phyloP scores from a whole-genome alignment of 1,140 invertebrate genomes.

The Camponotus vicinus region DNA sequence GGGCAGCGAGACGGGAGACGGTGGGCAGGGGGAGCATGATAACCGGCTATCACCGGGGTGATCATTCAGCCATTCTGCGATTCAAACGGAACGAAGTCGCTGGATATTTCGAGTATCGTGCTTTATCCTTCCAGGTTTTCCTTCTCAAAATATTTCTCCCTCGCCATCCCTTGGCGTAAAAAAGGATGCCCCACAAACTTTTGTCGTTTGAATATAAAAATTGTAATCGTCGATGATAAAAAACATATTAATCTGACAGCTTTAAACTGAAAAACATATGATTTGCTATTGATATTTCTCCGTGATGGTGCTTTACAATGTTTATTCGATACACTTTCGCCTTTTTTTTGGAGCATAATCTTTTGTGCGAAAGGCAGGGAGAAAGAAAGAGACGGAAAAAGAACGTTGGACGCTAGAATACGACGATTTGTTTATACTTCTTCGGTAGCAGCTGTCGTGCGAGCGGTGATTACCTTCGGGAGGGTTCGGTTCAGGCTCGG shows the following conservation, averaged over 20 bases:
- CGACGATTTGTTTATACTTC: neutral
- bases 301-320: neutral
- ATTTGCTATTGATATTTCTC: neutral
- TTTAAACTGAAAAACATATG: neutral
- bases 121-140: neutral
- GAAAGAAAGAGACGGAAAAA: neutral
- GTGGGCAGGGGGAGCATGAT: slow-evolving; percentile 75
- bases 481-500: slow-evolving; percentile 17
- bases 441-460: neutral
- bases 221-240: neutral
- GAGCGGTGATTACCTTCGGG: slow-evolving; percentile 14
- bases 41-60: slow-evolving; percentile 76
- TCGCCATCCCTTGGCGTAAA: neutral
- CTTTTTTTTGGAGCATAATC: neutral
- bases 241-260: neutral
- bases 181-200: neutral
- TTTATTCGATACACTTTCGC: neutral
- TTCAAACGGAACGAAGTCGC: neutral
- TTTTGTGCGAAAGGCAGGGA: neutral
- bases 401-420: neutral
- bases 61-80: slow-evolving; percentile 49
- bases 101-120: neutral
- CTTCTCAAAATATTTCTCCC: neutral
- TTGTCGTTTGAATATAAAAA: neutral
- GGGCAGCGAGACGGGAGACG: slow-evolving; percentile 66